Evolutionary conservation across 2,888 invertebrate genomes (phyloP).

Genomic region (Andrena trimmerana): DNA sequence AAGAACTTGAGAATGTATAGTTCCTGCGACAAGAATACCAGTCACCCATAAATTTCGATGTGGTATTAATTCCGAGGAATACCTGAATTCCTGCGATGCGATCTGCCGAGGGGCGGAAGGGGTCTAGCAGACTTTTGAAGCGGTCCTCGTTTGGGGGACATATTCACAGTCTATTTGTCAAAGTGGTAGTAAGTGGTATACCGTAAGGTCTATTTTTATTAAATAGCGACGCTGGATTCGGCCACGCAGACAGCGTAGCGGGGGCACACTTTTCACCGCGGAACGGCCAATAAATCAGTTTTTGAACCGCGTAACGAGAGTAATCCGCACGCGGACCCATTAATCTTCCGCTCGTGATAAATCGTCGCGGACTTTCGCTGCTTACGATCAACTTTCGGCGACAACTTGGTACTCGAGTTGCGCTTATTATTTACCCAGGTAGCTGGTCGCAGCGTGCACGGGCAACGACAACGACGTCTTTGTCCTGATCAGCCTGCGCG

Average conservation of each 20-base stretch:
- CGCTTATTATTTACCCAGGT: constrained; percentile 44
- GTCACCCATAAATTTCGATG: constrained; percentile 41
- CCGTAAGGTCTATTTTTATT: constrained; percentile 7
- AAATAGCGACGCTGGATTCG: neutral
- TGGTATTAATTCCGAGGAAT: constrained; percentile 46
- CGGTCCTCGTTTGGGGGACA: neutral
- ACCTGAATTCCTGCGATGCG: constrained; percentile 19
- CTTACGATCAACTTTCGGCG: constrained; percentile 52
- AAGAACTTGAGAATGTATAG: constrained; percentile 57
- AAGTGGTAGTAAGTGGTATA: neutral
- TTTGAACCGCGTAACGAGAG: constrained; percentile 26
- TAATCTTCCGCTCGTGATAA: constrained; percentile 45
- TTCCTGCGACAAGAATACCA: constrained; percentile 35
- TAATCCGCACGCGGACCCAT: constrained; percentile 37
- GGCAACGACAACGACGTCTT: constrained; percentile 53
- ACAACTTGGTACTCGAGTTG: constrained; percentile 23
- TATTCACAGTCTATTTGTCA: neutral
- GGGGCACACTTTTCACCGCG: constrained; percentile 2
- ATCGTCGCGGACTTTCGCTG: constrained; percentile 39
- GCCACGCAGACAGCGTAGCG: neutral
- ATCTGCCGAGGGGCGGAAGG: neutral
- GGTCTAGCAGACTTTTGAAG: neutral
- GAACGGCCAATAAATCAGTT: constrained; percentile 50
- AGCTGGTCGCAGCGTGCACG: constrained; percentile 10
- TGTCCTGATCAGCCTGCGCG: constrained; percentile 33